Conservation (phyloP, 2,888 invertebrate species). For the Exephanes ischioxanthus region DNA sequence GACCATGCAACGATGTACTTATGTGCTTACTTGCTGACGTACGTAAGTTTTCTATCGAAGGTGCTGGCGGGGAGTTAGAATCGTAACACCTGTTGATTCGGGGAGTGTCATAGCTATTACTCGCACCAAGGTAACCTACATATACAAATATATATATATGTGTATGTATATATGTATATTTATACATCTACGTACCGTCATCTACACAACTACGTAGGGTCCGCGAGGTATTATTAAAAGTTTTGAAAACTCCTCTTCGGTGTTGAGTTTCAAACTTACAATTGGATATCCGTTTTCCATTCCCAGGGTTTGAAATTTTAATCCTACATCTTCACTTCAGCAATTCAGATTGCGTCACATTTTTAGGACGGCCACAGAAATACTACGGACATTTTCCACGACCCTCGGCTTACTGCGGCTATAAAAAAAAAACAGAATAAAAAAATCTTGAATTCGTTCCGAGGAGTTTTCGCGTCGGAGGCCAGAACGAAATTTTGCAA, state of each 20-base stretch:
- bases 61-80: constrained; percentile 22
- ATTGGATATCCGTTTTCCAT: constrained; percentile 15
- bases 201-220: background rate
- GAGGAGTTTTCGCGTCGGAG: too few relatives aligned
- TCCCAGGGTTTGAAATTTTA: constrained; percentile 2
- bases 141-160: background rate
- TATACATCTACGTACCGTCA: background rate
- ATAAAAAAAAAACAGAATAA: too few relatives aligned
- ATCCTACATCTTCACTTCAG: background rate
- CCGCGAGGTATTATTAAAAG: constrained; percentile 29
- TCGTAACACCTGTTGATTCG: constrained; percentile 63
- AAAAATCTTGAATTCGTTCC: too few relatives aligned
- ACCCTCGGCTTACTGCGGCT: too few relatives aligned
- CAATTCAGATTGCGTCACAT: too few relatives aligned
- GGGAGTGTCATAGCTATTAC: constrained; percentile 35
- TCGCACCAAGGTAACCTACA: constrained; percentile 32
- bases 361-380: too few relatives aligned
- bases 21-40: too few relatives aligned
- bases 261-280: constrained; percentile 11
- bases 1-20: too few relatives aligned
- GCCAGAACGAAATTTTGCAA: too few relatives aligned
- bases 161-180: background rate
- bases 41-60: constrained; percentile 32
- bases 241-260: background rate
- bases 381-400: too few relatives aligned